Percentiles rank a stretch among this genome's conserved stretches.
Conservation (phyloP, 2,888 invertebrate species). For the Ochropleura plecta region DNA sequence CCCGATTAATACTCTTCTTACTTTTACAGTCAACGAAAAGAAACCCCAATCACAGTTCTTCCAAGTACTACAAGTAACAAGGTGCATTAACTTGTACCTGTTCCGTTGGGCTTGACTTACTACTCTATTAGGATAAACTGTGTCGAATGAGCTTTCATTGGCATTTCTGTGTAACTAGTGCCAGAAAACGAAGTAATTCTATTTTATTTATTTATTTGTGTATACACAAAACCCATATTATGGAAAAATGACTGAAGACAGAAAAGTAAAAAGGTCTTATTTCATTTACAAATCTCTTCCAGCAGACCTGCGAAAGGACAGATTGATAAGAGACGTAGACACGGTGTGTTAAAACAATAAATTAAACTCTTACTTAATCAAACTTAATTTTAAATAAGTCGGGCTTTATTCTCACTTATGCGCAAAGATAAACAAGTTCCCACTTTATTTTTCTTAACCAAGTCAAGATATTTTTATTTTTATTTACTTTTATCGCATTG, state of each 20-base stretch:
- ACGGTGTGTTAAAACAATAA: too few species aligned
- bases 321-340: too few species aligned
- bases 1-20: not conserved
- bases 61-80: not conserved
- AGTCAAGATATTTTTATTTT: slow-evolving; percentile 55
- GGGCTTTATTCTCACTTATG: not conserved
- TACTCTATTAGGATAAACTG: not conserved
- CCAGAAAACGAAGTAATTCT: not conserved
- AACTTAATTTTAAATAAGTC: too few species aligned
- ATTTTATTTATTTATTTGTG: too few species aligned
- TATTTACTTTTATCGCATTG: slow-evolving; percentile 60
- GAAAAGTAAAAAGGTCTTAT: too few species aligned
- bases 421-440: slow-evolving; percentile 34
- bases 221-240: too few species aligned
- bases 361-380: too few species aligned
- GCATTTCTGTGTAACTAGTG: not conserved
- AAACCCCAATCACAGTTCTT: not conserved
- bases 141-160: not conserved
- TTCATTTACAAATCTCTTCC: too few species aligned
- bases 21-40: not conserved
- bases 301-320: too few species aligned
- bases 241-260: too few species aligned
- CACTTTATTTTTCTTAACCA: slow-evolving; percentile 44
- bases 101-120: not conserved
- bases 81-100: not conserved